A percentile compares a stretch with the other conserved stretches of the same genome.
Conservation (phyloP, 2,113 vertebrate species). For the Anguilla japonica region DNA sequence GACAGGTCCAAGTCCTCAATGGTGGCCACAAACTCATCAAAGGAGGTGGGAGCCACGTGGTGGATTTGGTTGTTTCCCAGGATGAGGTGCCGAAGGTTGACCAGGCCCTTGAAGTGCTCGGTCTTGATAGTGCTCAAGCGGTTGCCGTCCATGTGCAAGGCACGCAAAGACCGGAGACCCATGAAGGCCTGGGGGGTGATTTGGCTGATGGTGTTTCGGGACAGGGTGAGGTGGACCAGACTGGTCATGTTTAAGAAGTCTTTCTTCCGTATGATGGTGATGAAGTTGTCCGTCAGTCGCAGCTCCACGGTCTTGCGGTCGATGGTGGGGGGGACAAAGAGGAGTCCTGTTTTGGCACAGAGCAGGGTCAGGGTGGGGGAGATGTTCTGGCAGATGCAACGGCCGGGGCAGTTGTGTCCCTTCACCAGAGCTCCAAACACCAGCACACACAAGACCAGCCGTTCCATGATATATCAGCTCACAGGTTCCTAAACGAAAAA, state of each 20-base stretch:
- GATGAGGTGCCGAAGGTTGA: slow-evolving; percentile 89
- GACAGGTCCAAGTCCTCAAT: slow-evolving; percentile 94
- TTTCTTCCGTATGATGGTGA: slow-evolving; percentile 81
- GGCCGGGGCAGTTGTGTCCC: slow-evolving; percentile 81
- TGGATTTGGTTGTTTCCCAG: slow-evolving; percentile 93
- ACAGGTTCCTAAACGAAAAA: slow-evolving; percentile 57
- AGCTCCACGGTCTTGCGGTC: slow-evolving; percentile 92
- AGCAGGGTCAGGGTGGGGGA: slow-evolving; percentile 90
- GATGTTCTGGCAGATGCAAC: slow-evolving; percentile 91
- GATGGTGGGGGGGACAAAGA: slow-evolving; percentile 86
- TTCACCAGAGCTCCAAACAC: slow-evolving; percentile 76
- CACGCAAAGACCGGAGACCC: slow-evolving; percentile 81
- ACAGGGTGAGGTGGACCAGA: slow-evolving; percentile 90
- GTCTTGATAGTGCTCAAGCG: slow-evolving; percentile 77
- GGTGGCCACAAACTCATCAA: slow-evolving; percentile 85
- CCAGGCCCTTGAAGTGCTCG: slow-evolving; percentile 83
- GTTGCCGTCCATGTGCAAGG: slow-evolving; percentile 91
- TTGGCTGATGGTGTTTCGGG: slow-evolving; percentile 91
- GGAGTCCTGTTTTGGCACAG: slow-evolving; percentile 87
- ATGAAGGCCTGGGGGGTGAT: slow-evolving; percentile 82
- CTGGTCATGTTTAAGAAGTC: slow-evolving; percentile 97
- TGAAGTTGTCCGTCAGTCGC: slow-evolving; percentile 92
- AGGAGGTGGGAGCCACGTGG: slow-evolving; percentile 76
- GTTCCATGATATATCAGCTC: slow-evolving; percentile 75
- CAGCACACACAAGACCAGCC: slow-evolving; percentile 80